Conservation (phyloP, 2,113 vertebrate genomes). For the Crotalus viridis region DNA sequence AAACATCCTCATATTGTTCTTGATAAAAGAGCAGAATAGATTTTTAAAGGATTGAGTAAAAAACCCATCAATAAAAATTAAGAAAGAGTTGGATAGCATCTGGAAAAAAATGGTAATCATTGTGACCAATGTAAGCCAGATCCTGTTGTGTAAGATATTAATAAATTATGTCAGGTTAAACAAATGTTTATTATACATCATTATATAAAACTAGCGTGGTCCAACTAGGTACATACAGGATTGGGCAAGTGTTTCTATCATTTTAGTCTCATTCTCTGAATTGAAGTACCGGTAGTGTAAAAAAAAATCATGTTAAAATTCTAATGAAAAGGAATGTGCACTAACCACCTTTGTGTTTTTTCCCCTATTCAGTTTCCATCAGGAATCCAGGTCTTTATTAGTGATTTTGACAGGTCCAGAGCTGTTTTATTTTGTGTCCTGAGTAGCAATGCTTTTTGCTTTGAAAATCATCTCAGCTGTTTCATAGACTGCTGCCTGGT, state of each 20-base stretch:
- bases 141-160: background rate
- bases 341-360: background rate
- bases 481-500: background rate
- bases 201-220: background rate
- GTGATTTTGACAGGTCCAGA: background rate
- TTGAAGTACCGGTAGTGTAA: background rate
- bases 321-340: background rate
- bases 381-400: background rate
- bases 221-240: background rate
- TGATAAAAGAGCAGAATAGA: background rate
- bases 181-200: background rate
- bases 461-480: background rate
- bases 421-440: background rate
- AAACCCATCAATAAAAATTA: background rate
- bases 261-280: background rate
- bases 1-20: background rate
- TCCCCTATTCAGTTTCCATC: background rate
- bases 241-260: background rate
- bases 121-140: background rate
- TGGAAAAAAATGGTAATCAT: background rate
- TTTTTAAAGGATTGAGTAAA: background rate
- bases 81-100: background rate
- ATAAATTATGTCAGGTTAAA: background rate
- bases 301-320: background rate
- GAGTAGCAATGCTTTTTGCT: background rate